Evolutionary conservation across 2,888 invertebrate species (phyloP).

Genomic region (Dasypolia templi): DNA sequence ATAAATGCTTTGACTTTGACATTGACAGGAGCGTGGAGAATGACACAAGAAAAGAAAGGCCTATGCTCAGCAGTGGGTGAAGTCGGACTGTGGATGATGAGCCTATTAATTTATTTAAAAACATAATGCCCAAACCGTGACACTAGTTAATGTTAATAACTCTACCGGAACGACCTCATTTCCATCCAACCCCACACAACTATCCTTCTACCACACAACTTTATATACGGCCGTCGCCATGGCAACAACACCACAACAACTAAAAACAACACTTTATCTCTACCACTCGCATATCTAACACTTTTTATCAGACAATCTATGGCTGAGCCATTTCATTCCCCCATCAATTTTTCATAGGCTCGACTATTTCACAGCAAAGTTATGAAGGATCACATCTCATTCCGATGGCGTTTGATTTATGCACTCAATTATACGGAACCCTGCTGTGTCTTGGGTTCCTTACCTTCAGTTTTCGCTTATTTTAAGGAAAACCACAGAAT

Average conservation of each 20-base stretch:
- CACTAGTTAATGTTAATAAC: neutral
- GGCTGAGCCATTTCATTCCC: slow-evolving; percentile 54
- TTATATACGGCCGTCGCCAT: slow-evolving; percentile 24
- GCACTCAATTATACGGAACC: slow-evolving; percentile 83
- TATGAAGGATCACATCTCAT: slow-evolving; percentile 81
- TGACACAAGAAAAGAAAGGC: too few species aligned
- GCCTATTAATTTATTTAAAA: neutral
- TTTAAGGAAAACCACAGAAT: slow-evolving; percentile 65
- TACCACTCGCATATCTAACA: slow-evolving; percentile 48
- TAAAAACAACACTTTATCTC: slow-evolving; percentile 57
- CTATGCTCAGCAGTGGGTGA: too few species aligned
- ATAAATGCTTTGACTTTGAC: too few species aligned
- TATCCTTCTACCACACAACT: slow-evolving; percentile 4
- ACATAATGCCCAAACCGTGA: neutral
- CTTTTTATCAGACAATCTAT: slow-evolving; percentile 62
- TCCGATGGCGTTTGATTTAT: slow-evolving; percentile 86
- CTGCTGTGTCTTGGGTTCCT: slow-evolving; percentile 72
- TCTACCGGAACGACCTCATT: slow-evolving; percentile 50
- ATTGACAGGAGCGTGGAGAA: too few species aligned
- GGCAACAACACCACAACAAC: slow-evolving; percentile 46
- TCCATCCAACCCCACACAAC: slow-evolving; percentile 19
- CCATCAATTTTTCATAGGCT: slow-evolving; percentile 64
- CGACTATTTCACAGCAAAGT: slow-evolving; percentile 71
- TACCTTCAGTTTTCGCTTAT: slow-evolving; percentile 63
- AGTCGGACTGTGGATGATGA: too few species aligned